Percentiles rank a stretch among this genome's conserved stretches.
phyloP scores from a whole-genome alignment of 2,888 invertebrate genomes.

The Temnothorax ravouxi region DNA sequence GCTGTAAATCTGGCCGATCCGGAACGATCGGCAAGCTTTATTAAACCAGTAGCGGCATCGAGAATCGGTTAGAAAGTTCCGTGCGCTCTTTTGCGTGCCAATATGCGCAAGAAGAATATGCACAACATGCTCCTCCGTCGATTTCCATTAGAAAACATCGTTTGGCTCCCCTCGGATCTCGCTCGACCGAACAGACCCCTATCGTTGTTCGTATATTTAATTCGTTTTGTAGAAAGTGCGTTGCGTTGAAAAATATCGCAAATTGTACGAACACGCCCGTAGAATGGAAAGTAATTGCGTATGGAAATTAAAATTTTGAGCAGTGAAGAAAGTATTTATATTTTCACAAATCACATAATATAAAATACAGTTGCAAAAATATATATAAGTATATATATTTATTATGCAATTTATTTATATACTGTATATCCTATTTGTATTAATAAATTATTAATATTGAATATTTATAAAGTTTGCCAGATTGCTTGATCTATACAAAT shows the following conservation, averaged over 20 bases:
- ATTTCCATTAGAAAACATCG: slow-evolving; percentile 82
- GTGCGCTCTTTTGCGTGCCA: slow-evolving; percentile 66
- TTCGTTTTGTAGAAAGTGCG: slow-evolving; percentile 41
- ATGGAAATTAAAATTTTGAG: neutral
- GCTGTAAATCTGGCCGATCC: slow-evolving; percentile 62
- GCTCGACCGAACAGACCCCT: slow-evolving; percentile 16
- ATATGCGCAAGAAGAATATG: slow-evolving; percentile 64
- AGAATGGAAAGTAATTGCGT: slow-evolving; percentile 13
- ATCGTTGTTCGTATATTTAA: slow-evolving; percentile 20
- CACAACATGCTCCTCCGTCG: slow-evolving; percentile 70
- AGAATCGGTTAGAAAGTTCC: slow-evolving; percentile 78
- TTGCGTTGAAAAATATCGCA: neutral
- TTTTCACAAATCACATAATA: neutral
- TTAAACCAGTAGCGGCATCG: slow-evolving; percentile 61
- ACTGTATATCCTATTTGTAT: neutral
- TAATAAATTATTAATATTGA: neutral
- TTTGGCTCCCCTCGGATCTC: slow-evolving; percentile 6
- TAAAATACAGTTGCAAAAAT: neutral
- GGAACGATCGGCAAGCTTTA: slow-evolving; percentile 59
- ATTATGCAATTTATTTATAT: neutral
- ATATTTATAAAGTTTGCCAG: neutral
- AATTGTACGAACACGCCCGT: neutral
- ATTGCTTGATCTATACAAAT: neutral
- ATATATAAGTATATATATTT: neutral
- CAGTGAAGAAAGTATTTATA: neutral